Evolutionary conservation across 2,797 vertebrate genomes (phyloP).

Genomic region (Telmatherina bonti): DNA sequence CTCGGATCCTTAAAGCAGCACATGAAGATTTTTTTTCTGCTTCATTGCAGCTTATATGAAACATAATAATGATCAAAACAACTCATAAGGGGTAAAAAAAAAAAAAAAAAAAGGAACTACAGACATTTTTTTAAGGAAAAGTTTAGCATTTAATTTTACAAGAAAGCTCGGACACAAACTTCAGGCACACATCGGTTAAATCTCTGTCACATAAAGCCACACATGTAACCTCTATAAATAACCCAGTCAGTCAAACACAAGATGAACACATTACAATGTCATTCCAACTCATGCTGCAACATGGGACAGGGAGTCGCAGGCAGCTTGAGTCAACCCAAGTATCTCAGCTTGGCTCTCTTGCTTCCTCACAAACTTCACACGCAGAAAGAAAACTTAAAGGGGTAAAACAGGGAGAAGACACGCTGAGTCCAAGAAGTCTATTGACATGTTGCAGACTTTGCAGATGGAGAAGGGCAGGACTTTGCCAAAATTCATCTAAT

Average conservation of each 20-base stretch:
- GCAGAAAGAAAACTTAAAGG: slow-evolving; percentile 29
- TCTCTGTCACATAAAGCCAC: slow-evolving; percentile 25
- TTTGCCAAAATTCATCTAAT: slow-evolving; percentile 65
- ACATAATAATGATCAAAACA: background rate
- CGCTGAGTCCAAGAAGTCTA: slow-evolving; percentile 45
- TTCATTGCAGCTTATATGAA: background rate
- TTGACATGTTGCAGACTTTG: slow-evolving; percentile 57
- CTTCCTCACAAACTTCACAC: slow-evolving; percentile 43
- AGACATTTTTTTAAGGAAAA: background rate
- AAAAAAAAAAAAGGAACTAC: no score
- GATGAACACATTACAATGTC: slow-evolving; percentile 21
- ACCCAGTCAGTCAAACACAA: slow-evolving; percentile 31
- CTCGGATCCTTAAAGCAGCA: background rate
- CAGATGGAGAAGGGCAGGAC: slow-evolving; percentile 38
- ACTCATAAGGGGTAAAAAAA: no score
- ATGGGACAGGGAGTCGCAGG: slow-evolving; percentile 8
- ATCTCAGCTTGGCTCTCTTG: slow-evolving; percentile 15
- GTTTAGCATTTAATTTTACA: slow-evolving; percentile 67
- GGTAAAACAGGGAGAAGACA: background rate
- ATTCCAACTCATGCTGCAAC: slow-evolving; percentile 21
- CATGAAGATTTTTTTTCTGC: background rate
- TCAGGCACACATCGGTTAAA: slow-evolving; percentile 23
- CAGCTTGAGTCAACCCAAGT: background rate
- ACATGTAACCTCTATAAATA: slow-evolving; percentile 24
- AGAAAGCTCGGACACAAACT: slow-evolving; percentile 8